Conservation (phyloP, 2,888 invertebrate species). For the Oligia fasciuncula region DNA sequence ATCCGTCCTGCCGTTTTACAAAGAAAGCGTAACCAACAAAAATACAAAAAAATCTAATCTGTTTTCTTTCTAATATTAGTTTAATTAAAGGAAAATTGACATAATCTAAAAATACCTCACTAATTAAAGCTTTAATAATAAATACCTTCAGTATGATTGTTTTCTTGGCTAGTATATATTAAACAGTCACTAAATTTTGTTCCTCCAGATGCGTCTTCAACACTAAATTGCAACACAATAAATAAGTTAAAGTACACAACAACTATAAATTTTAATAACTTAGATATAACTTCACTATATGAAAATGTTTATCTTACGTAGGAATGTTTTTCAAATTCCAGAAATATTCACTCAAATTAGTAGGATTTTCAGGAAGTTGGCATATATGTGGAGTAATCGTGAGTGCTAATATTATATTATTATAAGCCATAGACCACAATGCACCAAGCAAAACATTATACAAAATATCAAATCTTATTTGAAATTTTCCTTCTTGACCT, state of each 20-base stretch:
- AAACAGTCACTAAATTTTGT: slow-evolving; percentile 72
- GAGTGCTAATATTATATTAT: slow-evolving; percentile 83
- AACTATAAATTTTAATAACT: neutral
- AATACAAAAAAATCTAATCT: too few species aligned
- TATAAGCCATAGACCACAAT: slow-evolving; percentile 81
- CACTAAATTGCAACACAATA: slow-evolving; percentile 43
- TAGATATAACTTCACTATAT: neutral
- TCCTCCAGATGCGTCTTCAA: slow-evolving; percentile 43
- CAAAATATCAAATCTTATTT: slow-evolving; percentile 81
- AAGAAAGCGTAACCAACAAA: neutral
- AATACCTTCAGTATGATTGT: slow-evolving; percentile 55
- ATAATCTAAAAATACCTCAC: neutral
- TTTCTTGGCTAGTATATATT: slow-evolving; percentile 61
- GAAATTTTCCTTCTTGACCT: slow-evolving; percentile 82
- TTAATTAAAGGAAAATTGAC: neutral
- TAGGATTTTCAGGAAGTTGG: slow-evolving; percentile 76
- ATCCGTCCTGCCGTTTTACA: neutral
- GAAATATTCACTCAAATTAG: slow-evolving; percentile 72
- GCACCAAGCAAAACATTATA: slow-evolving; percentile 80
- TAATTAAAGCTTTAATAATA: neutral
- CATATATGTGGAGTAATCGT: slow-evolving; percentile 85
- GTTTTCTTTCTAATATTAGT: neutral
- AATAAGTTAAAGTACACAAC: neutral
- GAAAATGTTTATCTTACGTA: slow-evolving; percentile 68
- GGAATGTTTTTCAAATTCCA: slow-evolving; percentile 81